Conservation (phyloP, 2,797 vertebrate species). For the Harpagifer antarcticus region DNA sequence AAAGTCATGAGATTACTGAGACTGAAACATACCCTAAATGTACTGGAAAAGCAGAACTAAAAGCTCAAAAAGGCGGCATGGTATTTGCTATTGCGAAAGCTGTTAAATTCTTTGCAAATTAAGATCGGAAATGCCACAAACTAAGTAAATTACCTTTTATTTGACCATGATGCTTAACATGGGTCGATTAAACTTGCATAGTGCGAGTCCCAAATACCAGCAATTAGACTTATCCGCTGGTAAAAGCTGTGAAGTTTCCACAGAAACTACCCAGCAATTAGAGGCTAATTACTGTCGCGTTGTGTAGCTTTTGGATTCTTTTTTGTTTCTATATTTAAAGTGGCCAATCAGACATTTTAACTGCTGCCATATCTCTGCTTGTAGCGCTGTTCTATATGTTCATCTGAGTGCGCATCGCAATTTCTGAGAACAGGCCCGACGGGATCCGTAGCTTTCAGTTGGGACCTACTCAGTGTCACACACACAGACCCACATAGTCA, state of each 20-base stretch:
- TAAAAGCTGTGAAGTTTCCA: neutral
- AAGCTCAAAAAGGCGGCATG: neutral
- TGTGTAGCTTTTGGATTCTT: rapidly evolving
- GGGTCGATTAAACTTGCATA: neutral
- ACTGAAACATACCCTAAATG: neutral
- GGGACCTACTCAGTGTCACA: slow-evolving; percentile 4
- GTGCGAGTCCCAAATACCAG: neutral
- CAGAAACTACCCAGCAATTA: neutral
- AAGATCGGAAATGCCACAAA: neutral
- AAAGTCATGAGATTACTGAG: too few species aligned
- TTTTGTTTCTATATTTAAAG: neutral
- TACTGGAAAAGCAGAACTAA: slow-evolving; percentile 3
- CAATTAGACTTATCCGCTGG: neutral
- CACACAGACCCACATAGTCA: neutral
- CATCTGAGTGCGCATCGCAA: too few species aligned
- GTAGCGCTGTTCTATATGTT: neutral
- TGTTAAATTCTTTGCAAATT: neutral
- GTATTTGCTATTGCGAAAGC: neutral
- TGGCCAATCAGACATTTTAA: neutral
- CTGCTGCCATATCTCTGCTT: neutral
- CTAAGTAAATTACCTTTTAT: slow-evolving; percentile 5
- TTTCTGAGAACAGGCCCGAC: slow-evolving; percentile 32
- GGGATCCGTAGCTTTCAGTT: slow-evolving; percentile 33
- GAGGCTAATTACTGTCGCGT: neutral
- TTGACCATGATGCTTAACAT: neutral